Evolutionary conservation across 2,888 invertebrate species (phyloP).

Genomic region (Lasioglossum morio): DNA sequence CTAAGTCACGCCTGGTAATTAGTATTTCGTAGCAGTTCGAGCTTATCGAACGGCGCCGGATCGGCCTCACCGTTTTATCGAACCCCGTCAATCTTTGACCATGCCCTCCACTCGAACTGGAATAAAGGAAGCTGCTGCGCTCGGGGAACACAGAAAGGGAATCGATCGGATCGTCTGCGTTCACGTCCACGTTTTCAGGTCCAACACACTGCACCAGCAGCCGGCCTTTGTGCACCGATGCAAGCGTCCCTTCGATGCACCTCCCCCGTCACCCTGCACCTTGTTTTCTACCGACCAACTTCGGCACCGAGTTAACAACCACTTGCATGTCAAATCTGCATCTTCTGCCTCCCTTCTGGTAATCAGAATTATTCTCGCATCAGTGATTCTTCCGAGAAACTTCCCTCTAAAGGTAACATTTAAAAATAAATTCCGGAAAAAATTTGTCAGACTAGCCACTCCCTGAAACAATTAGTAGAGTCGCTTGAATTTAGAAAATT

Average conservation of each 20-base stretch:
- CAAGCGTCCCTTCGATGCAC: conserved; percentile 5
- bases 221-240: conserved; percentile 31
- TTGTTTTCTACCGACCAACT: not conserved
- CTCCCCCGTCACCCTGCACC: not conserved
- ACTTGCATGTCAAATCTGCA: not conserved
- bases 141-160: conserved; percentile 27
- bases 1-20: conserved; percentile 37
- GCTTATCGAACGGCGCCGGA: conserved; percentile 39
- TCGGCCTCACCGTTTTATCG: conserved; percentile 35
- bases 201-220: conserved; percentile 1
- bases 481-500: not conserved
- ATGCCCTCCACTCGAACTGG: conserved; percentile 33
- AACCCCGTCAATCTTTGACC: conserved; percentile 28
- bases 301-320: not conserved
- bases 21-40: conserved; percentile 31
- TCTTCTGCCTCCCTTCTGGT: not conserved
- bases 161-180: conserved; percentile 47
- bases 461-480: not conserved
- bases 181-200: conserved; percentile 38
- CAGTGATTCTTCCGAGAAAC: not conserved
- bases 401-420: not conserved
- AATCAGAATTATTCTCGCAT: not conserved
- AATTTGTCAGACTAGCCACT: not conserved
- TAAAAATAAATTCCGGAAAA: not conserved
- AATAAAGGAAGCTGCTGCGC: conserved; percentile 49